phyloP scores from a whole-genome alignment of 1,140 invertebrate genomes.

The Mya arenaria region DNA sequence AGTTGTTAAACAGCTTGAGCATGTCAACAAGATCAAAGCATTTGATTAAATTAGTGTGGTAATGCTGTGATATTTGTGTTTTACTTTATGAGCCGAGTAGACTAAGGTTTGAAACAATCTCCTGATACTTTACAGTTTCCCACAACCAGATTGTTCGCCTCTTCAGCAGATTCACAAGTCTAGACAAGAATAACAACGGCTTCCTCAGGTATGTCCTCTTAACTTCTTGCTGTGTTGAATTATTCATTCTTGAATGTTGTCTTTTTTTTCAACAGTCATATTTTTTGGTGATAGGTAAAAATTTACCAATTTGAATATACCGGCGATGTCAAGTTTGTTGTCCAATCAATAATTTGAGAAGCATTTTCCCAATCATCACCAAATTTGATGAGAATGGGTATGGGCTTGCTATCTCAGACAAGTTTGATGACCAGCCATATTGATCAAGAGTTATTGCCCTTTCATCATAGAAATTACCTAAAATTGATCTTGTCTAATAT shows the following conservation, averaged over 20 bases:
- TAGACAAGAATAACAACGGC: constrained; percentile 97
- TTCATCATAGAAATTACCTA: not conserved
- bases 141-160: constrained; percentile 98
- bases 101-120: no score
- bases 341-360: not conserved
- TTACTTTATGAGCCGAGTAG: no score
- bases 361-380: constrained; percentile 3
- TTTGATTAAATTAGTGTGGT: no score
- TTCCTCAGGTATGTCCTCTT: constrained; percentile 90
- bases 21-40: no score
- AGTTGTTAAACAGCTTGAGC: no score
- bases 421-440: not conserved
- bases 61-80: no score
- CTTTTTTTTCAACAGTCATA: no score
- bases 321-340: no score
- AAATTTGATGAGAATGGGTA: not conserved
- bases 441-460: not conserved
- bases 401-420: not conserved
- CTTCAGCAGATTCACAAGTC: constrained; percentile 97
- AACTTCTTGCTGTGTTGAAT: no score
- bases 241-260: no score
- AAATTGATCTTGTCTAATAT: not conserved
- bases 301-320: no score
- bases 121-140: constrained; percentile 94
- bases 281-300: no score